A percentile compares a stretch with the other conserved stretches of the same genome.
These are phyloP conservation scores for Poeciliopsis turneri DNA, from an alignment of 2,797 vertebrate genomes.

Conservation along the genomic window DNA sequence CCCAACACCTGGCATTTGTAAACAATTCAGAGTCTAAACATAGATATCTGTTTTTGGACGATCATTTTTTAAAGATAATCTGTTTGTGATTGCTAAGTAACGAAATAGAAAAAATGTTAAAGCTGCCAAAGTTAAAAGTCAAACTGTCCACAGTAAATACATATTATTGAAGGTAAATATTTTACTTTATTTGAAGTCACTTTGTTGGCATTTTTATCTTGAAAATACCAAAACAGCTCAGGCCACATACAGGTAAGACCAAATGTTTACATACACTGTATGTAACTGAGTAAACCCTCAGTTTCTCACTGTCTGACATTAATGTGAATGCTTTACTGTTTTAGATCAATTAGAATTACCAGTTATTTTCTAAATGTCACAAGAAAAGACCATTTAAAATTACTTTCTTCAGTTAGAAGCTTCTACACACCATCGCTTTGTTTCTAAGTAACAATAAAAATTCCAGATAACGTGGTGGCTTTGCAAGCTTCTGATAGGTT, in stretches of 20 bases:
- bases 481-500: too few relatives aligned
- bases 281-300: too few relatives aligned
- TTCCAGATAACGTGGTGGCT: neutral
- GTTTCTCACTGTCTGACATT: neutral
- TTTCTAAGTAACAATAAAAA: neutral
- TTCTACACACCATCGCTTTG: neutral
- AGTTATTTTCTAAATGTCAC: neutral
- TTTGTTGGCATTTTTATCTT: neutral
- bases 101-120: neutral
- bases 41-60: neutral
- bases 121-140: neutral
- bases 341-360: neutral
- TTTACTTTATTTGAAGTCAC: neutral
- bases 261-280: neutral
- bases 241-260: neutral
- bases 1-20: conserved; percentile 7
- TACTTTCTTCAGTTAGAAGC: neutral
- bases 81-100: neutral
- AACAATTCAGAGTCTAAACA: neutral
- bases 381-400: neutral
- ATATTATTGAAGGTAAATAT: neutral
- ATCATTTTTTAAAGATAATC: neutral
- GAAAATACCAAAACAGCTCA: neutral
- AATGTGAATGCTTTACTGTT: neutral
- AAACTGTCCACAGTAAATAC: neutral